These are phyloP conservation scores for Tiliacea aurago DNA, from an alignment of 2,888 invertebrate genomes.

Conservation along the genomic window DNA sequence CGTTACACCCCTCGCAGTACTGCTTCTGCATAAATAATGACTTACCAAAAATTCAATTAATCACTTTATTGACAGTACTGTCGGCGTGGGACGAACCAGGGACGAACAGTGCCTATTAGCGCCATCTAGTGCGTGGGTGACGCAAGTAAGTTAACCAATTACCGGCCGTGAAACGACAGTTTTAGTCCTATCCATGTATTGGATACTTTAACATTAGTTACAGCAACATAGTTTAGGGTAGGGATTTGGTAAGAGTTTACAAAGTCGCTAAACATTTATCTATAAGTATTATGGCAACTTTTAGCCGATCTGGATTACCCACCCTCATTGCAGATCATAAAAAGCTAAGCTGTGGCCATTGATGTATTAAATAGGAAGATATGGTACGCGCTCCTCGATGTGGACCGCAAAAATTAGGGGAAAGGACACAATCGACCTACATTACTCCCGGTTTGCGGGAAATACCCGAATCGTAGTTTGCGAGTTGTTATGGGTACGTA, in stretches of 20 bases:
- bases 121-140: constrained; percentile 25
- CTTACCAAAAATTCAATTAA: constrained; percentile 21
- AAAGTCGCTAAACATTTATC: neutral
- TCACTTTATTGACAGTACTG: constrained; percentile 29
- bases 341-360: neutral
- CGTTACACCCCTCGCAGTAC: neutral
- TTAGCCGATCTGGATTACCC: neutral
- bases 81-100: constrained; percentile 10
- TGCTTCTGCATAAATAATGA: constrained; percentile 17
- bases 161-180: constrained; percentile 29
- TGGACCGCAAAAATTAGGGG: too few species aligned
- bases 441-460: too few species aligned
- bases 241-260: neutral
- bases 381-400: too few species aligned
- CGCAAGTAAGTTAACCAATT: constrained; percentile 27
- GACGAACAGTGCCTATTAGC: constrained; percentile 12
- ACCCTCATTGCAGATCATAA: neutral
- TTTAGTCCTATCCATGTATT: constrained; percentile 19
- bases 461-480: too few species aligned
- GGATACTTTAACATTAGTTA: neutral
- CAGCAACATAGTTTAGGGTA: neutral
- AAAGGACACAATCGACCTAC: too few species aligned
- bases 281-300: neutral
- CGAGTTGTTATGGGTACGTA: too few species aligned
- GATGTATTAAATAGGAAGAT: too few species aligned